phyloP scores from a whole-genome alignment of 2,888 invertebrate species.

The Drosophila falleni region DNA sequence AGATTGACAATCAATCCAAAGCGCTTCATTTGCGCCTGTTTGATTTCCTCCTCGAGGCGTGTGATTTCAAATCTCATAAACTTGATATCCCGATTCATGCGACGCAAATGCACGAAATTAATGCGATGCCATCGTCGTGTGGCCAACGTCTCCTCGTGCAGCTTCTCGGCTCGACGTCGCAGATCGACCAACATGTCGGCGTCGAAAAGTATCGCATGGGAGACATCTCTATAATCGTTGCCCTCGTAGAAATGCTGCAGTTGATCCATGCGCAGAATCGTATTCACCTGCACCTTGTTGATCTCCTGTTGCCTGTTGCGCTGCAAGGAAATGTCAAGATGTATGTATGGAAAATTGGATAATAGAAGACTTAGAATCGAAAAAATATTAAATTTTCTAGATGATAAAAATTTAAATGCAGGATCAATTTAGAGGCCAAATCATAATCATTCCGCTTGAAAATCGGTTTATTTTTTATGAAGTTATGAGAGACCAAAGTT shows the following conservation, averaged over 20 bases:
- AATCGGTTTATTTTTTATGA: too few species aligned
- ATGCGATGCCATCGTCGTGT: constrained; percentile 89
- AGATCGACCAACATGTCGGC: constrained; percentile 87
- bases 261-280: constrained; percentile 90
- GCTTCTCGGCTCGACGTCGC: constrained; percentile 88
- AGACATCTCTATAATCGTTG: constrained; percentile 85
- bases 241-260: constrained; percentile 87
- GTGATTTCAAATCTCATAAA: constrained; percentile 88
- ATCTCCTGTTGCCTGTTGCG: constrained; percentile 88
- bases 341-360: too few species aligned
- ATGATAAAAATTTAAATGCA: too few species aligned
- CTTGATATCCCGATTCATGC: constrained; percentile 90
- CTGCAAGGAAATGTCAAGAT: too few species aligned
- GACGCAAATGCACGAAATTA: constrained; percentile 89
- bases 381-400: too few species aligned
- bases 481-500: too few species aligned
- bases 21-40: constrained; percentile 86
- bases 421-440: too few species aligned
- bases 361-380: too few species aligned
- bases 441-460: too few species aligned
- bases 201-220: constrained; percentile 88
- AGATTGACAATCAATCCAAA: constrained; percentile 87
- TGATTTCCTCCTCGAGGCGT: constrained; percentile 87
- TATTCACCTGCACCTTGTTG: constrained; percentile 91
- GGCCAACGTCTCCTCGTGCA: constrained; percentile 88